These are phyloP conservation scores for Mesoclemmys tuberculata DNA, from an alignment of 2,113 vertebrate species.

Conservation along the genomic window DNA sequence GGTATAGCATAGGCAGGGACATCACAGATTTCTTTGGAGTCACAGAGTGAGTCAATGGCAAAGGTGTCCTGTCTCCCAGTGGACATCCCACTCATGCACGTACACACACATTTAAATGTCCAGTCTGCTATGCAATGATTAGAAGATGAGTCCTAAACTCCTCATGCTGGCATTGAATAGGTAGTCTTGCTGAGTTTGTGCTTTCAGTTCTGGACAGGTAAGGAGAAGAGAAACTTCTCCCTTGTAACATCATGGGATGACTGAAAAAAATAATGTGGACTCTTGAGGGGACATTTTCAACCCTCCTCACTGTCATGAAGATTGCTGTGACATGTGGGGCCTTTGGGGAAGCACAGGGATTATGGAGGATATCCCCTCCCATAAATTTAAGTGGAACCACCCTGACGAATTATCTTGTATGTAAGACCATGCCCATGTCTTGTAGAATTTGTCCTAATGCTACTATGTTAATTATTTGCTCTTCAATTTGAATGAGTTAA, in stretches of 20 bases:
- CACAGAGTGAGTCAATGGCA: neutral
- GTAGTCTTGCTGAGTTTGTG: neutral
- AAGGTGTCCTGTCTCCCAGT: neutral
- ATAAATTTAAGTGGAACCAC: neutral
- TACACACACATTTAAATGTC: neutral
- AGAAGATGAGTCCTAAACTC: neutral
- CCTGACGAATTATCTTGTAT: neutral
- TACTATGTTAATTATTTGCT: neutral
- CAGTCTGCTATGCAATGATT: neutral
- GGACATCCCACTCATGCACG: neutral
- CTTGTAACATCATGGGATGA: neutral
- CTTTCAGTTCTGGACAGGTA: neutral
- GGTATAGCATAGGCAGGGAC: neutral
- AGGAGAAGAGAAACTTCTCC: neutral
- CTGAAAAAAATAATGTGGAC: neutral
- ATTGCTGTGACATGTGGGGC: neutral
- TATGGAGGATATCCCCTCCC: neutral
- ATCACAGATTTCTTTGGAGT: neutral
- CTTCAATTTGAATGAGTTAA: neutral
- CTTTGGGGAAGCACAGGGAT: neutral
- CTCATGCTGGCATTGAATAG: neutral
- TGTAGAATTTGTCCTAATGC: neutral
- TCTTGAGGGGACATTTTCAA: neutral
- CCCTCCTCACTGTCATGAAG: neutral
- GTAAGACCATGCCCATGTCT: neutral